phyloP scores from a whole-genome alignment of 1,140 invertebrate species.

The Callitettix versicolor region DNA sequence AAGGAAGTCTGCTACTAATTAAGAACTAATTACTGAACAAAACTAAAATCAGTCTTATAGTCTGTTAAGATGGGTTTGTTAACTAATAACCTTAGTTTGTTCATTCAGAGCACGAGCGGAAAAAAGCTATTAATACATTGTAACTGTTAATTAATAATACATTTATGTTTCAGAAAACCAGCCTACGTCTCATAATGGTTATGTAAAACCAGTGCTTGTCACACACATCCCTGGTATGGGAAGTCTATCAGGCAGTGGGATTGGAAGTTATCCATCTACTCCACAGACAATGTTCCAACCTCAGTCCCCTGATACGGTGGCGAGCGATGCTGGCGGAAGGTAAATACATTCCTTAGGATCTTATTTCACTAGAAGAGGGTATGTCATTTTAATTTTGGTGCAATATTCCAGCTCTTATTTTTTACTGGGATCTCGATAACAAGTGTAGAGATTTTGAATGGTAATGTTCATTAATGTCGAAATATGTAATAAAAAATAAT shows the following conservation, averaged over 20 bases:
- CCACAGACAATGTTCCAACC: slow-evolving; percentile 35
- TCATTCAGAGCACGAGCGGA: no score
- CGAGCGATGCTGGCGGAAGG: slow-evolving; percentile 27
- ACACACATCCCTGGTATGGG: slow-evolving; percentile 69
- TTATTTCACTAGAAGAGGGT: no score
- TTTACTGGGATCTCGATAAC: background rate
- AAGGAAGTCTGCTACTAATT: no score
- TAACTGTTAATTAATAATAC: no score
- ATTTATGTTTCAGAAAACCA: slow-evolving; percentile 56
- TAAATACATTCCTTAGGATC: slow-evolving; percentile 15
- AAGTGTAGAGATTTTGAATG: background rate
- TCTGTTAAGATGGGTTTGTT: no score
- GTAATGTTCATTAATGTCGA: background rate
- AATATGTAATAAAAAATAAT: background rate
- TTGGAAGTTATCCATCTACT: slow-evolving; percentile 35
- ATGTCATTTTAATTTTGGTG: no score
- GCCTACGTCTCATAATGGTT: slow-evolving; percentile 63
- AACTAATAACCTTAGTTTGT: no score
- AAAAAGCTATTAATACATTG: no score
- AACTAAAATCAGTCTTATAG: no score
- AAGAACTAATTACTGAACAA: no score
- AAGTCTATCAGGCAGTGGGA: slow-evolving; percentile 29
- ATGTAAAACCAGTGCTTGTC: slow-evolving; percentile 74
- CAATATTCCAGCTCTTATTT: background rate
- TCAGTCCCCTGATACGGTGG: slow-evolving; percentile 38